Evolutionary conservation across 2,113 vertebrate species (phyloP).

Genomic region (Pampusana beccarii): DNA sequence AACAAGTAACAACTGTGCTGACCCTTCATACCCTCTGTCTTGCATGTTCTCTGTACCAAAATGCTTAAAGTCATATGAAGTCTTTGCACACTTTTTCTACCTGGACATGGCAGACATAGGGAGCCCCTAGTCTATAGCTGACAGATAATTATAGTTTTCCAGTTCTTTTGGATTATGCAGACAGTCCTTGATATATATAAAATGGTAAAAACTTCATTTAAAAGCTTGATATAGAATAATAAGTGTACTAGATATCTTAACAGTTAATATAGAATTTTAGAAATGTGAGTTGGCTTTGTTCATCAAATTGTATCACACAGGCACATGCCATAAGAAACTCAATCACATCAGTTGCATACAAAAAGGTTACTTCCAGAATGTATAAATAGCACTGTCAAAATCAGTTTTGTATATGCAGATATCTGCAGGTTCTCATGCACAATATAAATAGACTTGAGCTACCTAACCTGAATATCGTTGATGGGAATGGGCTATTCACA

Average conservation of each 20-base stretch:
- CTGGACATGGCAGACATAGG: background rate
- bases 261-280: background rate
- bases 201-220: background rate
- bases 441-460: background rate
- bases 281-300: background rate
- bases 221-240: background rate
- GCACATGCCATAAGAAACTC: background rate
- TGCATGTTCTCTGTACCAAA: background rate
- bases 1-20: background rate
- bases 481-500: background rate
- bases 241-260: background rate
- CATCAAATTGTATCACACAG: background rate
- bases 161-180: background rate
- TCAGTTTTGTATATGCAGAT: background rate
- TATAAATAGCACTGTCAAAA: background rate
- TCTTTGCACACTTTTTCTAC: background rate
- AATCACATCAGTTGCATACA: background rate
- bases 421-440: background rate
- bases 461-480: background rate
- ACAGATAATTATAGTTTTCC: background rate
- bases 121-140: fast-evolving
- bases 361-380: background rate
- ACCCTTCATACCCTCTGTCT: background rate
- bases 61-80: background rate
- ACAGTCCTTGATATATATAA: background rate